Percentiles rank a stretch among this genome's conserved stretches.
phyloP scores from a whole-genome alignment of 2,113 vertebrate genomes.

The Trachemys scripta region DNA sequence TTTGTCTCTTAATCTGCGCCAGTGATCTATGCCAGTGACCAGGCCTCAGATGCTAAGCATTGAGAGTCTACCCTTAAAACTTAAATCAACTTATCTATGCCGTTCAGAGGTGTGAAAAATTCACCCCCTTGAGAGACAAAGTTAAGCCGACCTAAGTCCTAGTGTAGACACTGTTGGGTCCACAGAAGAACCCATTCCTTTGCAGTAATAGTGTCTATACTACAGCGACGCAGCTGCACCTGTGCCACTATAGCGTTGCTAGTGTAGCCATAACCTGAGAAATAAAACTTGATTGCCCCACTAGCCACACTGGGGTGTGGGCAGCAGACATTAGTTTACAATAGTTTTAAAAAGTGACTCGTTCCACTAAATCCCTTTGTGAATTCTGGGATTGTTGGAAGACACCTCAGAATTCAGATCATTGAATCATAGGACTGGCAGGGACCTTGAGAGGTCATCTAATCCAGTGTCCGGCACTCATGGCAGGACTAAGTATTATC shows the following conservation, averaged over 20 bases:
- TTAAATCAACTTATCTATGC: neutral
- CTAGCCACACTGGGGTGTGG: neutral
- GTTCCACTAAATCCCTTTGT: conserved; percentile 9
- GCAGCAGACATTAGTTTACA: neutral
- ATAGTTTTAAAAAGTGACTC: neutral
- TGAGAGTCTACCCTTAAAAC: neutral
- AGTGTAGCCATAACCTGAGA: neutral
- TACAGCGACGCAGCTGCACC: neutral
- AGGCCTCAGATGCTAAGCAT: neutral
- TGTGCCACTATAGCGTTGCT: neutral
- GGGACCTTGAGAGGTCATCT: neutral
- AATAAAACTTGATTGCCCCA: neutral
- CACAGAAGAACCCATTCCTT: neutral
- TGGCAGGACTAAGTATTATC: too few relatives aligned
- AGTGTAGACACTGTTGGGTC: neutral
- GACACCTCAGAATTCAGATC: neutral
- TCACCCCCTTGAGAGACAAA: neutral
- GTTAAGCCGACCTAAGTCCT: neutral
- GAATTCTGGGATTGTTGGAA: neutral
- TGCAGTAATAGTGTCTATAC: neutral
- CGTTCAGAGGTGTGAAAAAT: neutral
- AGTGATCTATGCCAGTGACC: neutral
- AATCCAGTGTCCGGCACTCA: too few relatives aligned
- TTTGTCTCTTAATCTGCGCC: neutral
- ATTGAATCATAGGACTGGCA: too few relatives aligned